Conservation (phyloP, 1,140 invertebrate species). For the Trinorchestia longiramus region DNA sequence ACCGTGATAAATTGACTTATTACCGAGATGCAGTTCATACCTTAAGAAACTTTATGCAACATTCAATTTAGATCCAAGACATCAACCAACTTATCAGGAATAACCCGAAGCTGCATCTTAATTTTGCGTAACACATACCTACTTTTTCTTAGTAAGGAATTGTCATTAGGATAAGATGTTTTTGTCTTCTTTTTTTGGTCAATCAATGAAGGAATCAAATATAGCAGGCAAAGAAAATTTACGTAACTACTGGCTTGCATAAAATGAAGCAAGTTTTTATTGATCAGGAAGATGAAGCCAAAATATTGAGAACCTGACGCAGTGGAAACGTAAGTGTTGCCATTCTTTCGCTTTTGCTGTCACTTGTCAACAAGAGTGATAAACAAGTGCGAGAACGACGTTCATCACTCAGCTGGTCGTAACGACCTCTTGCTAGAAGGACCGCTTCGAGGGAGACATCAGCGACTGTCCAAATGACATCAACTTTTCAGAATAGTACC, state of each 20-base stretch:
- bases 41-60: no score
- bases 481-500: background rate
- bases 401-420: background rate
- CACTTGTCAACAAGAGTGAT: background rate
- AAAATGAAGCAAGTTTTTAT: background rate
- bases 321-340: background rate
- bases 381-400: background rate
- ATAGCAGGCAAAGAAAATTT: no score
- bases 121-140: background rate
- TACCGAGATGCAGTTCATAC: no score
- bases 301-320: background rate
- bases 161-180: background rate
- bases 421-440: background rate
- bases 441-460: background rate
- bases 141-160: background rate
- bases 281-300: background rate
- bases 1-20: no score
- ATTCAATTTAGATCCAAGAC: no score
- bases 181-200: background rate
- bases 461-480: background rate
- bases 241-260: background rate
- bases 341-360: background rate
- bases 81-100: no score
- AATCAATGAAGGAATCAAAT: background rate
- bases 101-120: no score